A percentile compares a stretch with the other conserved stretches of the same genome.
Evolutionary conservation across 2,797 vertebrate species (phyloP).

Genomic region (Orientallactaga sibirica): DNA sequence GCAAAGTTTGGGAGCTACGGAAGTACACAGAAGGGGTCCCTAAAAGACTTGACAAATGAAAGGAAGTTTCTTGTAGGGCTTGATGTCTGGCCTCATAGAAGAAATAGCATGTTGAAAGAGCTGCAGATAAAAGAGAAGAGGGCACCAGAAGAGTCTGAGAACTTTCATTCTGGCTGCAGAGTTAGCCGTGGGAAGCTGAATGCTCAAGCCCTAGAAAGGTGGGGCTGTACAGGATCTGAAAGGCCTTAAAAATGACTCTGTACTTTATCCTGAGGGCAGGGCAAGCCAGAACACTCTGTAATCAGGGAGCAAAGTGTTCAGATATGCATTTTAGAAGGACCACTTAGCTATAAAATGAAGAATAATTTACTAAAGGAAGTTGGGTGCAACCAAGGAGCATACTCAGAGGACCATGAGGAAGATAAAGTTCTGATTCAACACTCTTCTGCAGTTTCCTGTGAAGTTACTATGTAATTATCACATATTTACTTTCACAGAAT

Average conservation of each 20-base stretch:
- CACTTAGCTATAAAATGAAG: constrained; percentile 2
- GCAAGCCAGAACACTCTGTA: background rate
- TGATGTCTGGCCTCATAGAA: background rate
- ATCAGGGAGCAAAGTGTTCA: constrained; percentile 26
- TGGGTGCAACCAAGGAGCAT: background rate
- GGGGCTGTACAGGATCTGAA: background rate
- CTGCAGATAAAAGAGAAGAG: background rate
- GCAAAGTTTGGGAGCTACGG: background rate
- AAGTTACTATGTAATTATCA: constrained; percentile 4
- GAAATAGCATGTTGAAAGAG: background rate
- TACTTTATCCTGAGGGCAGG: constrained; percentile 11
- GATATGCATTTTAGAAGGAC: constrained; percentile 9
- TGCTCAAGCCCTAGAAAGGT: background rate
- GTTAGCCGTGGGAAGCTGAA: background rate
- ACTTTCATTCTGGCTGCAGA: background rate
- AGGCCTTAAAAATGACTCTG: background rate
- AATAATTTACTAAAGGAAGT: constrained; percentile 30
- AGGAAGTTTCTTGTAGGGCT: background rate
- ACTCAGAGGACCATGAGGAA: background rate
- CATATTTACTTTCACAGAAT: constrained; percentile 36
- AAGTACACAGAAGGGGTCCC: background rate
- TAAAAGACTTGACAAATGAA: background rate
- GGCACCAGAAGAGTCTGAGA: background rate
- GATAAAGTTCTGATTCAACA: background rate
- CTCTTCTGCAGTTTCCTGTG: background rate